phyloP scores from a whole-genome alignment of 2,797 vertebrate species.

The Hylomyscus alleni region DNA sequence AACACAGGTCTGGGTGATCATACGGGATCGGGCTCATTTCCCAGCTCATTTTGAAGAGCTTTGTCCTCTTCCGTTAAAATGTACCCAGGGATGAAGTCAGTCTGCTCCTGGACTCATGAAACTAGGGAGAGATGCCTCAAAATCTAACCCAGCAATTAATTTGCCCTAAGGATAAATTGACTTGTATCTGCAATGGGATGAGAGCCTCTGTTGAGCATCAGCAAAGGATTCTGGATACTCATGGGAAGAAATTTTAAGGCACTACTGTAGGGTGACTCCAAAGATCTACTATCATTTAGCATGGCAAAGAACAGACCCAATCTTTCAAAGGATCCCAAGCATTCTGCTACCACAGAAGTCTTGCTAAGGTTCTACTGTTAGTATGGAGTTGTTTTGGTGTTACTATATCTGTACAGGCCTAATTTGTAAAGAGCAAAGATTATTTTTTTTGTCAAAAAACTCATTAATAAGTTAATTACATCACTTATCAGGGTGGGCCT shows the following conservation, averaged over 20 bases:
- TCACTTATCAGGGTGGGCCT: conserved; percentile 68
- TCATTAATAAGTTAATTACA: conserved; percentile 64
- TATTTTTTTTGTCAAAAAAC: conserved; percentile 65
- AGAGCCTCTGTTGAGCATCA: not conserved
- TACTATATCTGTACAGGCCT: conserved; percentile 28
- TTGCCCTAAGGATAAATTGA: not conserved
- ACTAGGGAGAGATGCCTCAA: not conserved
- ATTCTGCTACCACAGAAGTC: not conserved
- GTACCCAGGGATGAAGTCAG: not conserved
- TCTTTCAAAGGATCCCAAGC: not conserved
- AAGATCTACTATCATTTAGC: not conserved
- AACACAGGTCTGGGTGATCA: not conserved
- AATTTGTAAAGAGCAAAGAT: conserved; percentile 70
- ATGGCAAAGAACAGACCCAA: not conserved
- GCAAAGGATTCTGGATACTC: not conserved
- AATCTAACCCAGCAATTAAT: not conserved
- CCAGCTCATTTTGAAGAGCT: not conserved
- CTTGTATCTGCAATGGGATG: not conserved
- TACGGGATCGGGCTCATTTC: rapidly evolving
- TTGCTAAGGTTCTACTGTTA: not conserved
- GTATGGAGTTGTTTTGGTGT: conserved; percentile 46
- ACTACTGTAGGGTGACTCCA: not conserved
- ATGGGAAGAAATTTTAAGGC: not conserved
- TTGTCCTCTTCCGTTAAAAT: conserved; percentile 3
- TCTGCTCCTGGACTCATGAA: not conserved